Percentiles rank a stretch among this genome's conserved stretches.
Evolutionary conservation across 2,797 vertebrate genomes (phyloP).

Genomic region (Sebastiscus tertius): DNA sequence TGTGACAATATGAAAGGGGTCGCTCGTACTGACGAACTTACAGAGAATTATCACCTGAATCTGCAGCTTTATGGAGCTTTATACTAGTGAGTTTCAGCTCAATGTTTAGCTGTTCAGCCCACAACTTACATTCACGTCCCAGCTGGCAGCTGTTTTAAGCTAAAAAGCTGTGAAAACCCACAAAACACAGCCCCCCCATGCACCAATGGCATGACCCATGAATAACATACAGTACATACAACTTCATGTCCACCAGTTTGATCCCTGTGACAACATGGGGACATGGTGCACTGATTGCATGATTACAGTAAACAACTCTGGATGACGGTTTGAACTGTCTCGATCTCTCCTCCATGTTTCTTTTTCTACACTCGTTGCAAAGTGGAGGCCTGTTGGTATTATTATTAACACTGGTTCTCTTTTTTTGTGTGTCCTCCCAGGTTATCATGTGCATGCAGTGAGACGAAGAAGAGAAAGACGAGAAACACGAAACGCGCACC

Average conservation of each 20-base stretch:
- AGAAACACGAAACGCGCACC: fast-evolving
- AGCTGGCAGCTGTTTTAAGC: not conserved
- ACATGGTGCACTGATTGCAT: not conserved
- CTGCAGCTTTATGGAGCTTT: not conserved
- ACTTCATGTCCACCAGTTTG: not conserved
- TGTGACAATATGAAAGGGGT: no score
- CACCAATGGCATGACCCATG: not conserved
- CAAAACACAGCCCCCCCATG: not conserved
- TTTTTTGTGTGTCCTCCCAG: slow-evolving; percentile 29
- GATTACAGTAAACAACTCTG: not conserved
- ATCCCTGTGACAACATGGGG: not conserved
- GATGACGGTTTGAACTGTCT: not conserved
- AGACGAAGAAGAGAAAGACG: not conserved
- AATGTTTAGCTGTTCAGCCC: not conserved
- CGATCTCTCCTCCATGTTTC: not conserved
- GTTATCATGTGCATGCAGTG: not conserved
- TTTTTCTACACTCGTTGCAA: not conserved
- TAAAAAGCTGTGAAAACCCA: not conserved
- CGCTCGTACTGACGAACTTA: not conserved
- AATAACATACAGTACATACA: no score
- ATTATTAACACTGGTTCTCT: not conserved
- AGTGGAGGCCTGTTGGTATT: not conserved
- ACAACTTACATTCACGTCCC: not conserved
- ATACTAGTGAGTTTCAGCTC: not conserved
- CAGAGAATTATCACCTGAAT: not conserved